Percentiles rank a stretch among this genome's conserved stretches.
Evolutionary conservation across 2,888 invertebrate species (phyloP).

Genomic region (Oscheius sp.): DNA sequence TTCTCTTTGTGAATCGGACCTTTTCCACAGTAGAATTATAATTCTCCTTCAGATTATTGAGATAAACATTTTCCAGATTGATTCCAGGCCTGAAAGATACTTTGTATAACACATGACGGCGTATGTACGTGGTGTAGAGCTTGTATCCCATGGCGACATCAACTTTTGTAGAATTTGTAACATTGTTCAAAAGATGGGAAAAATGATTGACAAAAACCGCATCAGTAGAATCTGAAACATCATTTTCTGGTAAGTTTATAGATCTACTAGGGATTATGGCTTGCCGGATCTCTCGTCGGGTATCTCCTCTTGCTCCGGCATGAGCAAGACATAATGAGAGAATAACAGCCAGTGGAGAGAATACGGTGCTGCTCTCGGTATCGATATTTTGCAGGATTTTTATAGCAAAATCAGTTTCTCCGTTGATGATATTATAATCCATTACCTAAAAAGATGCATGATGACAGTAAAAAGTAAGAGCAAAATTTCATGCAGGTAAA

Average conservation of each 20-base stretch:
- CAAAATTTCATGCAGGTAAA: no score
- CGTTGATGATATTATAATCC: constrained; percentile 1
- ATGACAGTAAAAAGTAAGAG: no score
- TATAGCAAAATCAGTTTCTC: constrained; percentile 47
- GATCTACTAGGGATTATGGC: constrained; percentile 37
- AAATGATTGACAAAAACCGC: neutral
- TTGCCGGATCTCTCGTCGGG: constrained; percentile 52
- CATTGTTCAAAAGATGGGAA: neutral
- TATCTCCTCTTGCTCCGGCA: constrained; percentile 63
- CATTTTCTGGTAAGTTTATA: neutral
- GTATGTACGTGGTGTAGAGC: constrained; percentile 41
- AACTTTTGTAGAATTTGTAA: neutral
- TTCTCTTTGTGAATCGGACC: neutral
- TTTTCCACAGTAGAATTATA: no score
- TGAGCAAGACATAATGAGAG: constrained; percentile 61
- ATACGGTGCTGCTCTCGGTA: constrained; percentile 32
- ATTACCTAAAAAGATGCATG: no score
- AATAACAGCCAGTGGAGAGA: constrained; percentile 61
- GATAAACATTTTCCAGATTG: no score
- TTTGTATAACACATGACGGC: no score
- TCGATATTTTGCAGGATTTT: constrained; percentile 41
- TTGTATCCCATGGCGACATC: neutral
- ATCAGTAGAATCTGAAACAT: neutral
- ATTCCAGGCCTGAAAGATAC: no score
- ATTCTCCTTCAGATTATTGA: no score